A percentile compares a stretch with the other conserved stretches of the same genome.
Evolutionary conservation across 2,888 invertebrate genomes (phyloP).

Genomic region (Palloptera scutellata): DNA sequence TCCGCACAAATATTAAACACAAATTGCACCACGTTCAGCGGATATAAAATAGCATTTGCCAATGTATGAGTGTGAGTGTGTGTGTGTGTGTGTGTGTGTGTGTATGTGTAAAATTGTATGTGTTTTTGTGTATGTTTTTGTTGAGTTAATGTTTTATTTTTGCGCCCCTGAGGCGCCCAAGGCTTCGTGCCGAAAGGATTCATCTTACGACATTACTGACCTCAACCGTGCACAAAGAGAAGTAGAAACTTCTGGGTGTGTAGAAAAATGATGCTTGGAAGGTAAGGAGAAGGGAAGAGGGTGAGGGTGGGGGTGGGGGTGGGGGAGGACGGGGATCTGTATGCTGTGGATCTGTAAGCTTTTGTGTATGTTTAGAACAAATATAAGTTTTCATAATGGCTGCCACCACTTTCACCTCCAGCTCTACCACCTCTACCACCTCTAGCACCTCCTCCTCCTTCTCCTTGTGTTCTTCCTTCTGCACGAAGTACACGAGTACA

Average conservation of each 20-base stretch:
- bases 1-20: conserved; percentile 5
- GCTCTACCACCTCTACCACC: not conserved
- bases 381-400: conserved; percentile 56
- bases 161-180: conserved; percentile 46
- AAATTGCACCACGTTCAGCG: not conserved
- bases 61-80: not conserved
- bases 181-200: conserved; percentile 57
- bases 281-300: conserved; percentile 2
- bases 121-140: not conserved
- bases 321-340: not conserved
- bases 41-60: conserved; percentile 15
- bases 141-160: conserved; percentile 51
- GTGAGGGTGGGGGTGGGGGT: not conserved
- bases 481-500: no score
- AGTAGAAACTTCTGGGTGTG: conserved; percentile 12
- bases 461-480: no score
- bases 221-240: conserved; percentile 46
- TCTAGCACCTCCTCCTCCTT: not conserved
- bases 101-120: not conserved
- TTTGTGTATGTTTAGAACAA: conserved; percentile 50
- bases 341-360: conserved; percentile 21
- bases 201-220: conserved; percentile 60
- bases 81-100: no score
- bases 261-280: conserved; percentile 1
- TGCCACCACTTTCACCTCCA: conserved; percentile 38